Evolutionary conservation across 2,797 vertebrate genomes (phyloP).

Genomic region (Syndactyla subalaris): DNA sequence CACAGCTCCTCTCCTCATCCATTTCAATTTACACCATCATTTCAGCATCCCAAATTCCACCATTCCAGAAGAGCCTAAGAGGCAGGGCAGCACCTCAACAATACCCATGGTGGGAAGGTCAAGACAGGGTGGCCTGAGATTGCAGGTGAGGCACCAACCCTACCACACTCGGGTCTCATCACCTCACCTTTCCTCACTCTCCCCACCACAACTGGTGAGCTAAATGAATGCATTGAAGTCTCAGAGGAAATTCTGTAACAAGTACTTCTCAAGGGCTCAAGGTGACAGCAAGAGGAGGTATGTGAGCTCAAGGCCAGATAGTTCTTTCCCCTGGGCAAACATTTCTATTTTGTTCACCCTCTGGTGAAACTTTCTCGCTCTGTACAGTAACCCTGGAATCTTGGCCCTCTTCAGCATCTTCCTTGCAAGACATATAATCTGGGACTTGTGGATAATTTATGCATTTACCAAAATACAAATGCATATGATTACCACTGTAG

Average conservation of each 20-base stretch:
- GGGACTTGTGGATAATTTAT: neutral
- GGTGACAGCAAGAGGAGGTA: neutral
- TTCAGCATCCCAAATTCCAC: rapidly evolving
- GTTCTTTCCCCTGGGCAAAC: neutral
- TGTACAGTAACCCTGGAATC: neutral
- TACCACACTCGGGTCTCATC: neutral
- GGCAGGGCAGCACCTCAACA: neutral
- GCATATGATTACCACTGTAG: neutral
- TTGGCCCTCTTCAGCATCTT: neutral
- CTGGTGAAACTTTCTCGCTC: neutral
- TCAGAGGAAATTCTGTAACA: neutral
- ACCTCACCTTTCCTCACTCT: neutral
- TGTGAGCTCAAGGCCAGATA: neutral
- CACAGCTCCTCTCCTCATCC: neutral
- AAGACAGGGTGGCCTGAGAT: too few species aligned
- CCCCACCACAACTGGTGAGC: neutral
- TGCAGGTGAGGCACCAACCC: too few species aligned
- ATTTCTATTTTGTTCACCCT: neutral
- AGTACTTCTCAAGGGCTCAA: neutral
- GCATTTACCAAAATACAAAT: neutral
- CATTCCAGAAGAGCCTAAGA: neutral
- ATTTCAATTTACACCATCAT: rapidly evolving
- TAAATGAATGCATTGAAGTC: neutral
- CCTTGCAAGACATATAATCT: neutral
- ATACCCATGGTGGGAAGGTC: too few species aligned